Percentiles rank a stretch among this genome's conserved stretches.
Conservation (phyloP, 2,113 vertebrate genomes). For the Sander lucioperca region DNA sequence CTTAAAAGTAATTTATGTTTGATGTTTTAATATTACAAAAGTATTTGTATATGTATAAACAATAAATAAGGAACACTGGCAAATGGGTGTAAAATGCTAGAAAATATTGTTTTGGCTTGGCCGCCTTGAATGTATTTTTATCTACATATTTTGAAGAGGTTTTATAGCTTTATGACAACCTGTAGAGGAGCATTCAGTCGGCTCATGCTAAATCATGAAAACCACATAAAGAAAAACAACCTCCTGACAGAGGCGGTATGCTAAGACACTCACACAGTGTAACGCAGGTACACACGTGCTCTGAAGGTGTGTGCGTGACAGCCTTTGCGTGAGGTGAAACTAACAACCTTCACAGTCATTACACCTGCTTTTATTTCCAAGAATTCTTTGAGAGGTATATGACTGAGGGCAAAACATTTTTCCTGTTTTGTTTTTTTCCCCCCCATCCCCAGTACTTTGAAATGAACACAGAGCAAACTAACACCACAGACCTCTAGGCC, state of each 20-base stretch:
- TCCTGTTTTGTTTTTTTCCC: neutral
- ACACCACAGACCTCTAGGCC: conserved; percentile 28
- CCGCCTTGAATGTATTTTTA: neutral
- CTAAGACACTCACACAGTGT: conserved; percentile 40
- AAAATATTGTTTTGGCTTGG: neutral
- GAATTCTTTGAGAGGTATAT: conserved; percentile 61
- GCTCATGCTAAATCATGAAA: conserved; percentile 40
- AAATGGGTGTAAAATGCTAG: neutral
- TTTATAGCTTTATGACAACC: conserved; percentile 14
- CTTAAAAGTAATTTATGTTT: neutral
- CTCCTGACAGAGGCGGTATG: conserved; percentile 50
- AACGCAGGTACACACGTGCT: conserved; percentile 68
- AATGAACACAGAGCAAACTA: conserved; percentile 44
- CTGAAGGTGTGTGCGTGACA: conserved; percentile 71
- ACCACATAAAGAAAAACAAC: conserved; percentile 36
- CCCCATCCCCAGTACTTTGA: conserved; percentile 11
- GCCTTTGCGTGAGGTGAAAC: conserved; percentile 74
- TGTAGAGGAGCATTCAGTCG: neutral
- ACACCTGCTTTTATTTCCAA: conserved; percentile 80
- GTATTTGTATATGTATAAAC: no score
- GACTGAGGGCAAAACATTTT: conserved; percentile 71
- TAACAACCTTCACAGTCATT: conserved; percentile 77
- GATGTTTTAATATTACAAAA: neutral
- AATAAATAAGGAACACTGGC: neutral
- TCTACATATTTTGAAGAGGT: neutral